phyloP scores from a whole-genome alignment of 2,888 invertebrate species.

The Nesidiocoris tenuis region DNA sequence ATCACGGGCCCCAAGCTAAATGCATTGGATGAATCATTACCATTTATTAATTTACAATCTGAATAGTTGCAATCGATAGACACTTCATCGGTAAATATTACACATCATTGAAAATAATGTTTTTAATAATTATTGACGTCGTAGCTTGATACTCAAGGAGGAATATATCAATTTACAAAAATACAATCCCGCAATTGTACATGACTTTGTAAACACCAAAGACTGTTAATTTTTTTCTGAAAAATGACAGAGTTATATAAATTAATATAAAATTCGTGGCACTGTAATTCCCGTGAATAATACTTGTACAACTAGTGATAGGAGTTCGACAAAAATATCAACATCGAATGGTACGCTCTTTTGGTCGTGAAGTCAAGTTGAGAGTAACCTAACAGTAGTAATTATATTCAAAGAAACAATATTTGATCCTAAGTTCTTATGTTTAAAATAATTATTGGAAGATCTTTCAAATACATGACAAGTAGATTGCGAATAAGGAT shows the following conservation, averaged over 20 bases:
- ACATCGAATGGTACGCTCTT: too few species aligned
- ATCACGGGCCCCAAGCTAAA: conserved; percentile 33
- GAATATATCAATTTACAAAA: conserved; percentile 31
- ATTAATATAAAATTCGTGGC: too few species aligned
- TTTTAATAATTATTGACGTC: neutral
- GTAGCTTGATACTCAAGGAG: neutral
- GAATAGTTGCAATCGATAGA: neutral
- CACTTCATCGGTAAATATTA: neutral
- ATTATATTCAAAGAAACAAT: too few species aligned
- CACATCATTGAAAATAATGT: neutral
- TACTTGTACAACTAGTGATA: too few species aligned
- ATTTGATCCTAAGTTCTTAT: too few species aligned
- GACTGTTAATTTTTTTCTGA: too few species aligned
- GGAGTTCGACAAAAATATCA: too few species aligned
- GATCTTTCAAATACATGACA: conserved; percentile 15
- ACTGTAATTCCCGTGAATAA: too few species aligned
- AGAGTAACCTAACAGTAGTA: too few species aligned
- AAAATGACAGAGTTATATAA: too few species aligned
- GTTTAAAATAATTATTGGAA: conserved; percentile 29
- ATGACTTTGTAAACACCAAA: too few species aligned
- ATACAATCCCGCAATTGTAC: conserved; percentile 49
- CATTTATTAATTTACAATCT: neutral
- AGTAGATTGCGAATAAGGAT: conserved; percentile 7
- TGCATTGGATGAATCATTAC: conserved; percentile 14
- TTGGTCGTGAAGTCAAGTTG: too few species aligned